Evolutionary conservation across 23 tunicate genomes (phyloP).

Genomic region (Halocynthia aurantium): DNA sequence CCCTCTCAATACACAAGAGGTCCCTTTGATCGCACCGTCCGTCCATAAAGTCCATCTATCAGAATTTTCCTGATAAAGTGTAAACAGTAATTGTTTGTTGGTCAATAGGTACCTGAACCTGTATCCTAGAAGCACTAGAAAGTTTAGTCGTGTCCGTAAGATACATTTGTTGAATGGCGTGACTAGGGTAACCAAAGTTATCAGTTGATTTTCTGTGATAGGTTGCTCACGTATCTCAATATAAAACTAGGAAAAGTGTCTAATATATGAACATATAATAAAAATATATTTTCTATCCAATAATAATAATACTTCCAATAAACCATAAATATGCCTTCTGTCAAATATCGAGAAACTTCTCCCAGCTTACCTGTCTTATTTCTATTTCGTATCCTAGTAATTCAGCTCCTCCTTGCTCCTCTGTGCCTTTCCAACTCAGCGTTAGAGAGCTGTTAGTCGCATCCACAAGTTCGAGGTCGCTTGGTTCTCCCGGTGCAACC

Average conservation of each 20-base stretch:
- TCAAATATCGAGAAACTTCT: too few species aligned
- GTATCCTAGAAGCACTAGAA: background rate
- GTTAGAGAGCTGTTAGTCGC: conserved; percentile 78
- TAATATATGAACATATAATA: too few species aligned
- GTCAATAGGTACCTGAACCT: too few species aligned
- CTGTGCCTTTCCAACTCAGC: conserved; percentile 85
- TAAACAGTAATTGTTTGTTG: too few species aligned
- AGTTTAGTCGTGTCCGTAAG: background rate
- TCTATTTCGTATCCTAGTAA: conserved; percentile 94
- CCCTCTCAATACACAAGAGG: conserved; percentile 57
- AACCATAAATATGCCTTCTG: too few species aligned
- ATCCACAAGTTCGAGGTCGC: conserved; percentile 67
- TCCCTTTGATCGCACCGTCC: conserved; percentile 68
- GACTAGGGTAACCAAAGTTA: too few species aligned
- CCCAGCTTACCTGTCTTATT: conserved; percentile 43
- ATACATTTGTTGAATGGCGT: background rate
- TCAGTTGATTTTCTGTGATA: background rate
- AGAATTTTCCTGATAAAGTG: conserved; percentile 41
- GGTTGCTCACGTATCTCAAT: too few species aligned
- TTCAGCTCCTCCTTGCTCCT: conserved; percentile 73
- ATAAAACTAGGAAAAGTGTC: too few species aligned
- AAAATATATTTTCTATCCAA: too few species aligned
- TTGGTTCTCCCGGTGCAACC: conserved; percentile 77
- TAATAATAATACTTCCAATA: too few species aligned
- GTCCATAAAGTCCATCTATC: conserved; percentile 80